Evolutionary conservation across 2,888 invertebrate genomes (phyloP), one percentile per base, ranked within the genome.

Genomic region (Ptilodon capucinus): DNA sequence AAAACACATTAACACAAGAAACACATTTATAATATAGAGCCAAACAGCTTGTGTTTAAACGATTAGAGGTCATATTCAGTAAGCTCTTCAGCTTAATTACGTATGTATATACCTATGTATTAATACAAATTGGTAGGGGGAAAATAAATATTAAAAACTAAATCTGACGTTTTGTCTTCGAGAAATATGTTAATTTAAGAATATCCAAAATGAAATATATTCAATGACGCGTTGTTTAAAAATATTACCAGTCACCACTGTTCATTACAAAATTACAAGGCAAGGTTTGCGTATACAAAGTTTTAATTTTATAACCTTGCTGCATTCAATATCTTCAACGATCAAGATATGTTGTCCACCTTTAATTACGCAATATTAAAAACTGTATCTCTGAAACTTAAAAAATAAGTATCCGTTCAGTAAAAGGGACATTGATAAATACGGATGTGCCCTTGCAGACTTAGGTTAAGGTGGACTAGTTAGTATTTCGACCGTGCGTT

Each of bases 401-500:
- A 14, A 32, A 32, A 32, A n/a, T n/a, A 32, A 32, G 2, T 21
- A n/a, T n/a, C n/a, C n/a, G 21, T 7, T 30, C 40, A 56, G 60
- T 60, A 54, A 66, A 61, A 57, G 59, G 62, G 40, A 50, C 44
- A 55, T 25, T 48, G 21, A 39, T 19, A 40, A 8, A 38, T 28
- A 17, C 16, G 11, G 14, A 14, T 7, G 42, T 40, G 43, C 54
- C 59, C 62, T 54, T 48, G 34, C 34, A 30, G 17, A 46, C 39
- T 41, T 35, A 38, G 40, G 56, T 51, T 48, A 57, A 64, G 48
- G 54, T 39, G 9, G 35, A 40, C 54, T 43, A 18, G 30, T 65
- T 60, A 48, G 42, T 39, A 64, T 65, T 65, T 17, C 34, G 3
- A 17, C 1, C 66, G 55, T 42, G 65, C 41, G 18, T 17, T 16